These are phyloP conservation scores for Caenorhabditis drosophilae DNA, from an alignment of 2,888 invertebrate species.

Conservation along the genomic window DNA sequence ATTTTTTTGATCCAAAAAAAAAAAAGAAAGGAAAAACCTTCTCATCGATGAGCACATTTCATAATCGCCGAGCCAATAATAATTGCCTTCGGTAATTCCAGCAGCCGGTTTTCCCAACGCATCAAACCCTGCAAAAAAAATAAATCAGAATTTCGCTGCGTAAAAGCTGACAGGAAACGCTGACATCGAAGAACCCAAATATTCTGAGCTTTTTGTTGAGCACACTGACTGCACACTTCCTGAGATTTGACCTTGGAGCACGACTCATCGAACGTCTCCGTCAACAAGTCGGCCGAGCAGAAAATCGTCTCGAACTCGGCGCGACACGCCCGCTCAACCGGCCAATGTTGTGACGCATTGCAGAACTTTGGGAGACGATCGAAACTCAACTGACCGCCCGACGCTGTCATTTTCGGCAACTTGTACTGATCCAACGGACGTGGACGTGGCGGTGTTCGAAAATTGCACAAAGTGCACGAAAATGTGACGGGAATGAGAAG, in stretches of 20 bases:
- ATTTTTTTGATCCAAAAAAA: no score
- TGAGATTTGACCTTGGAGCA: not conserved
- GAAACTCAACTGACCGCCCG: conserved; percentile 33
- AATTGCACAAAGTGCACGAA: conserved; percentile 52
- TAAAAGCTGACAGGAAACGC: conserved; percentile 4
- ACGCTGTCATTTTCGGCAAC: conserved; percentile 51
- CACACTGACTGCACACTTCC: conserved; percentile 55
- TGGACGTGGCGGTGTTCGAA: conserved; percentile 56
- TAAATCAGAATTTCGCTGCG: not conserved
- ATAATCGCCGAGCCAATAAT: conserved; percentile 69
- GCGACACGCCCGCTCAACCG: conserved; percentile 45
- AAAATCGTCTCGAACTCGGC: conserved; percentile 57
- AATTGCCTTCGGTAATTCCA: conserved; percentile 69
- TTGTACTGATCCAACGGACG: conserved; percentile 67
- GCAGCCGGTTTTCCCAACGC: conserved; percentile 68
- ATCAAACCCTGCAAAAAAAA: conserved; percentile 61
- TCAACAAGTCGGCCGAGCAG: conserved; percentile 54
- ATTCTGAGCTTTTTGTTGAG: conserved; percentile 45
- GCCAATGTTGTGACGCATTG: conserved; percentile 34
- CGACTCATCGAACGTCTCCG: conserved; percentile 9
- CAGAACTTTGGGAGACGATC: conserved; percentile 49
- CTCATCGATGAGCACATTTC: conserved; percentile 64
- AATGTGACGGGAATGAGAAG: not conserved
- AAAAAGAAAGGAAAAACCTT: no score
- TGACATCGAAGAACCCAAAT: conserved; percentile 60